Percentiles rank a stretch among this genome's conserved stretches.
Evolutionary conservation across 2,797 vertebrate species (phyloP).

Genomic region (Glyptemys insculpta): DNA sequence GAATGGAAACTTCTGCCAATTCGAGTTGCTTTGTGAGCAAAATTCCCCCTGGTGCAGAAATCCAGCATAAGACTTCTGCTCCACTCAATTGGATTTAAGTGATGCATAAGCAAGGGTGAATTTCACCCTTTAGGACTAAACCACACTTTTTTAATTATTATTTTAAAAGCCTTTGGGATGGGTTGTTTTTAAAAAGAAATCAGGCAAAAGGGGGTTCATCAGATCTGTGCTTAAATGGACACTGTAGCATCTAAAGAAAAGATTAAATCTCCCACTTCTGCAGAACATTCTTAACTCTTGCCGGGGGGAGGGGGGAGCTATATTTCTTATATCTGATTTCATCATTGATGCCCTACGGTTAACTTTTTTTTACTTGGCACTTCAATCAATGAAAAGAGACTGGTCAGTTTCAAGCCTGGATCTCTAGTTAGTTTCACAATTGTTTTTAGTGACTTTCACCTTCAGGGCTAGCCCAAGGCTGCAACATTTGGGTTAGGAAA

Average conservation of each 20-base stretch:
- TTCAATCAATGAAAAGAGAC: not conserved
- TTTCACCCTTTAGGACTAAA: not conserved
- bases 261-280: not conserved
- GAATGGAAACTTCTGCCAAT: not conserved
- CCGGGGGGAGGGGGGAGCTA: not conserved
- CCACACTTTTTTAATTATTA: not conserved
- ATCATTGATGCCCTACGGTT: not conserved
- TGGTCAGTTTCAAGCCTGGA: not conserved
- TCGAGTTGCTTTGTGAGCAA: not conserved
- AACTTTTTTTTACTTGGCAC: not conserved
- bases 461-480: not conserved
- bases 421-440: not conserved
- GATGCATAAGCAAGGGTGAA: not conserved
- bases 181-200: not conserved
- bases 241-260: not conserved
- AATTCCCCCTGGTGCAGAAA: not conserved
- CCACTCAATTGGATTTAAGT: not conserved
- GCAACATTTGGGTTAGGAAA: not conserved
- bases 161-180: not conserved
- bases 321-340: not conserved
- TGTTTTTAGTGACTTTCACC: not conserved
- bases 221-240: not conserved
- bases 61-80: not conserved
- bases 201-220: not conserved
- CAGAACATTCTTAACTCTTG: not conserved